Conservation (phyloP, 2,797 vertebrate genomes). For the Mionectes olivaceus region DNA sequence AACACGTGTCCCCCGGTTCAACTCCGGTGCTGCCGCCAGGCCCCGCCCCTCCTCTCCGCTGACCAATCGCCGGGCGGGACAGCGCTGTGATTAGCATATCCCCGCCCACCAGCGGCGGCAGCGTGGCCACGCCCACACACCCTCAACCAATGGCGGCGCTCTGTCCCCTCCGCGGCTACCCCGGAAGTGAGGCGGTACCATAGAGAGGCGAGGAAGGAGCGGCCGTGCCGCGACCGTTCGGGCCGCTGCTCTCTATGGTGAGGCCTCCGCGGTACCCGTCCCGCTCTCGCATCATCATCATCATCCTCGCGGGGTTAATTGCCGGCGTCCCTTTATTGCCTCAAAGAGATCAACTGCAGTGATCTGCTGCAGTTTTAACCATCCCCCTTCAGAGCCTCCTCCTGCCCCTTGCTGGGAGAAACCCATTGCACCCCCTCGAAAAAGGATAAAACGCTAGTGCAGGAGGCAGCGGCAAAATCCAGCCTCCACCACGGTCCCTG, state of each 20-base stretch:
- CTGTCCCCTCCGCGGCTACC: rapidly evolving
- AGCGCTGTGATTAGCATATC: rapidly evolving
- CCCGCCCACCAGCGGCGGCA: rapidly evolving
- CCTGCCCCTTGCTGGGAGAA: neutral
- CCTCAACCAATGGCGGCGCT: neutral
- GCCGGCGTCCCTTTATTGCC: neutral
- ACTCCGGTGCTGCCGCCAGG: neutral
- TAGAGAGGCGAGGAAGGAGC: neutral
- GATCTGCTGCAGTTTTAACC: neutral
- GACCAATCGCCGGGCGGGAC: neutral
- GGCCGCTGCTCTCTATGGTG: neutral
- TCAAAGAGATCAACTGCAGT: no score
- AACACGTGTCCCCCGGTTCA: rapidly evolving
- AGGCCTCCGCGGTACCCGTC: neutral
- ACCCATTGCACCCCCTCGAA: rapidly evolving
- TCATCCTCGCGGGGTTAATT: neutral
- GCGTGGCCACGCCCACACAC: rapidly evolving
- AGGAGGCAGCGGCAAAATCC: neutral
- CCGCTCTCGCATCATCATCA: neutral
- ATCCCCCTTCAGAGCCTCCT: rapidly evolving
- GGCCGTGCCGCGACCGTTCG: rapidly evolving
- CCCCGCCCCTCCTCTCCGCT: rapidly evolving
- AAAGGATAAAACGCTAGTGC: neutral
- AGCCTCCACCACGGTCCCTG: rapidly evolving
- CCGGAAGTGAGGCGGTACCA: neutral